Evolutionary conservation across 1,140 invertebrate species (phyloP), one percentile per base, ranked within the genome.

Genomic region (Drosophila pandora): DNA sequence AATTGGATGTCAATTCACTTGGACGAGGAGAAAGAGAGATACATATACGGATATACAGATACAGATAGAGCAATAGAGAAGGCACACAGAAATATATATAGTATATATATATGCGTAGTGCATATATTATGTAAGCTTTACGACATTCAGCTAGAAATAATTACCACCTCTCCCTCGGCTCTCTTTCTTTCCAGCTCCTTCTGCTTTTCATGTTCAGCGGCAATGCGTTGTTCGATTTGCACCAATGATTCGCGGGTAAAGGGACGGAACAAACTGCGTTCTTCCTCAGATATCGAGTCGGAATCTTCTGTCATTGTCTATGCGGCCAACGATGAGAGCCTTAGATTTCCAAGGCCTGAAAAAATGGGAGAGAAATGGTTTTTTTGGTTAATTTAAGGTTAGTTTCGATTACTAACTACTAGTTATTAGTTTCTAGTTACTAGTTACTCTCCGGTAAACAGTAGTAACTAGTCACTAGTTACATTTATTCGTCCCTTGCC

Each of bases 201-300:
- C 94, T 97, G 97, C 94, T 97, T 97, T 93, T 96, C 97, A 95
- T 97, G 94, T 94, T 98, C 97, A 93, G 97, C 97, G 90, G 96
- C 96, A 93, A 98, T 98, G 90, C 97, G 95, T 93, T 95, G 94
- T 94, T 98, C 96, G 93, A 99, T 98, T 93, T 95, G 95, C 93
- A 96, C 95, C 93, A 98, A 94, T 93, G 97, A 98, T 94, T 99
- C 97, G 93, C 97, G 95, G 92, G 98, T 99, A 94, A 99, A 99
- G 94, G 97, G 97, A 95, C 96, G 96, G 96, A 99, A 99, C 95
- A 97, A 95, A 94, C 96, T 96, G 94, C 95, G 95, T 95, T 97
- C 96, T 96, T 97, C 96, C 95, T 96, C 96, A 95, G 95, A 96
- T 94, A 95, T 94, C 94, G 95, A 96, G 94, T 95, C 95, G 94